Percentiles rank a stretch among this genome's conserved stretches.
Conservation (phyloP, 1,140 invertebrate species). For the Drosophila baimaii region DNA sequence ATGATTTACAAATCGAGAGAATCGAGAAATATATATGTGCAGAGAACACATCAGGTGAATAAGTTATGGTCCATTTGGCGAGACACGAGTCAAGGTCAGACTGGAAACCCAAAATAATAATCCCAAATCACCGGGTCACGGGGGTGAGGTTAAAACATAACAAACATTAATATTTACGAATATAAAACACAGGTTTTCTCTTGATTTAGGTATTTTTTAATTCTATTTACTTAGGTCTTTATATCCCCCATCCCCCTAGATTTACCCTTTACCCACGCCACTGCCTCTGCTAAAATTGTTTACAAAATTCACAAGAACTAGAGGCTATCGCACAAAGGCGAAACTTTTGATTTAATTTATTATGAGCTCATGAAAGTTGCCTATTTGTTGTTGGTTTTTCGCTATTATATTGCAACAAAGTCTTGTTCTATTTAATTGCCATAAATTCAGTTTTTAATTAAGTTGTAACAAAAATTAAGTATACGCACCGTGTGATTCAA, state of each 20-base stretch:
- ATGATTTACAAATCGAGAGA: constrained; percentile 46
- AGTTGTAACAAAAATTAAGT: constrained; percentile 37
- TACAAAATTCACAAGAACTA: constrained; percentile 33
- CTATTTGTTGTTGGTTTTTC: constrained; percentile 10
- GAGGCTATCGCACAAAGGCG: constrained; percentile 3
- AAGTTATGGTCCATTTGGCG: constrained; percentile 33
- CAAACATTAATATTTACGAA: not conserved
- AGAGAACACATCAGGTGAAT: constrained; percentile 37
- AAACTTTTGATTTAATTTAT: constrained; percentile 57
- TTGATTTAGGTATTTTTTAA: not conserved
- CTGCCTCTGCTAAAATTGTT: constrained; percentile 49
- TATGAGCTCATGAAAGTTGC: constrained; percentile 35
- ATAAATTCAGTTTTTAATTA: constrained; percentile 52
- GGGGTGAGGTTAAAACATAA: not conserved
- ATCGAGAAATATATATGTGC: constrained; percentile 27
- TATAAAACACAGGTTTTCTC: not conserved
- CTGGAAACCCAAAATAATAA: constrained; percentile 25
- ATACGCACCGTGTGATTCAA: constrained; percentile 69
- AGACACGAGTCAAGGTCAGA: constrained; percentile 32
- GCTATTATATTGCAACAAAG: constrained; percentile 15
- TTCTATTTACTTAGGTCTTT: not conserved
- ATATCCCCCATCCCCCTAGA: constrained; percentile 2
- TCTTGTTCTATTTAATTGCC: constrained; percentile 23
- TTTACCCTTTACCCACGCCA: constrained; percentile 12
- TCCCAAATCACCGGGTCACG: not conserved